Evolutionary conservation across 2,113 vertebrate genomes (phyloP).

Genomic region (Sminthopsis crassicaudata): DNA sequence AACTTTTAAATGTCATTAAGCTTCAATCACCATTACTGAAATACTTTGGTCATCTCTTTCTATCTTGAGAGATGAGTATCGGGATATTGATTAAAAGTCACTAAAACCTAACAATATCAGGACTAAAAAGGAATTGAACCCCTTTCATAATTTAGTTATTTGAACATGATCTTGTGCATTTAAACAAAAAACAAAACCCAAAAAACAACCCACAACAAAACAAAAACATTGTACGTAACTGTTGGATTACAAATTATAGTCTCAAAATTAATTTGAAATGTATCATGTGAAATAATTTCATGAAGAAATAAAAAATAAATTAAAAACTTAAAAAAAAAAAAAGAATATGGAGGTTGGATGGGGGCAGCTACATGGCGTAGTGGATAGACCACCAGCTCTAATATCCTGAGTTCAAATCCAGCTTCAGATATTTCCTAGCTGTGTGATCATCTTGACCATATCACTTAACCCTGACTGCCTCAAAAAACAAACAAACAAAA

Average conservation of each 20-base stretch:
- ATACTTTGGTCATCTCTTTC: neutral
- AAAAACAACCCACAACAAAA: no score
- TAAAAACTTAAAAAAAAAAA: conserved; percentile 62
- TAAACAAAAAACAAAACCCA: conserved; percentile 47
- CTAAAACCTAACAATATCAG: conserved; percentile 46
- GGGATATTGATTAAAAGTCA: conserved; percentile 7
- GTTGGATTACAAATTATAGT: conserved; percentile 12
- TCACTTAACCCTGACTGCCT: neutral
- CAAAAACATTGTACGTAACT: conserved; percentile 34
- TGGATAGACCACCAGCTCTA: neutral
- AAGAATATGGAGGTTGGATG: no score
- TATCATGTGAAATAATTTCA: conserved; percentile 57
- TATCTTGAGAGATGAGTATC: neutral
- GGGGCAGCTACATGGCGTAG: neutral
- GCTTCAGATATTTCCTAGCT: no score
- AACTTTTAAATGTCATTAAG: neutral
- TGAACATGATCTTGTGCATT: conserved; percentile 48
- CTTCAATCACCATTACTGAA: neutral
- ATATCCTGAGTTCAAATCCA: neutral
- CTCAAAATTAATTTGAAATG: conserved; percentile 65
- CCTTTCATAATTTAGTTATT: conserved; percentile 55
- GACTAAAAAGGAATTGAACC: conserved; percentile 32
- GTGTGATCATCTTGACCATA: neutral
- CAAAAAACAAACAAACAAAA: no score
- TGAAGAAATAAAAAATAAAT: conserved; percentile 68